Base-by-base conservation (phyloP, 2,797 vertebrate genomes). In the Sphenodon punctatus region DNA sequence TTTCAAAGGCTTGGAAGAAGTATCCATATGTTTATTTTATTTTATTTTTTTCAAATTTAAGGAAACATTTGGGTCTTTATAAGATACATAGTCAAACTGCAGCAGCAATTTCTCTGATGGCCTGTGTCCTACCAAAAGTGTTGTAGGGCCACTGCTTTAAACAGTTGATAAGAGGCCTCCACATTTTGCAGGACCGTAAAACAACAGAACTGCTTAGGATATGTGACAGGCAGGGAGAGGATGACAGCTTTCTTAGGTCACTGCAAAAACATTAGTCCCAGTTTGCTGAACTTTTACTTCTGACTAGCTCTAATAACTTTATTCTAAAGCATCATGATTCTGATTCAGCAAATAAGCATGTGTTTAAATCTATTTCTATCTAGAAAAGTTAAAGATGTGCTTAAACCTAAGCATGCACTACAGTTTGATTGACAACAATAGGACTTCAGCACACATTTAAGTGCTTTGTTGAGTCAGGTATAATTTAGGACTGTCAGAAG, bases 21-120 rank as follows among this genome's bases (percentile, higher is more conserved):
- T 88, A 84, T 14, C 87, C 87, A 38, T 92, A 89, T 91, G 90
- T 76, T 88, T 87, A 77, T 65, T 77, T 25, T n/a, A 38, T 67
- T 78, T 70, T 83, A 60, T 55, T 14, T 23, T 55, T 71, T 71
- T 75, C 70, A 84, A 88, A 51, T 86, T 85, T 84, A 85, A 86
- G 59, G 66, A 49, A 67, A 65, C 48, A 48, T 64, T 46, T 34
- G 12, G 14, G 27, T 49, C 43, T 66, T 55, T n/a, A 2, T 6
- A 42, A 53, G 19, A 45, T 36, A 42, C 2, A 36, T 13, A 2
- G 58, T 32, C 58, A 75, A 78, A 30, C 8, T 19, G 78, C 45
- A 32, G 39, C 30, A 66, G 39, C 34, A 66, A 25, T 27, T 85
- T 27, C 25, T 86, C 66, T 61, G 30, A 36, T 55, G 85, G 65